Percentiles rank a stretch among this genome's conserved stretches.
Evolutionary conservation across 2,888 invertebrate genomes (phyloP).

Genomic region (Netelia melanura): DNA sequence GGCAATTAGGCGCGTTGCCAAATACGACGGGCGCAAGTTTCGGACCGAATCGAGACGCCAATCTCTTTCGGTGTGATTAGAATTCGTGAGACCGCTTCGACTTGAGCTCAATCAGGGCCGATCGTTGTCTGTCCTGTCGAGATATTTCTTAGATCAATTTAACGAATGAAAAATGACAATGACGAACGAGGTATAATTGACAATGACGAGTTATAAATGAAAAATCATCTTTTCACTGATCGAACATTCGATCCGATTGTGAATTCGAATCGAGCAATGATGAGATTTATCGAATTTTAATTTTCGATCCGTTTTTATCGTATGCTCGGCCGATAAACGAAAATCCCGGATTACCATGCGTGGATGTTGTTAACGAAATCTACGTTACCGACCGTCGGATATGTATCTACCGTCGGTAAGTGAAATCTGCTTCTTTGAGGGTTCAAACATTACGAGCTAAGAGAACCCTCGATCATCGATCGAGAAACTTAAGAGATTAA

Average conservation of each 20-base stretch:
- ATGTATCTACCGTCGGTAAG: neutral
- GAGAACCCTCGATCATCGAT: neutral
- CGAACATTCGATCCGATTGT: neutral
- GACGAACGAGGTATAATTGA: neutral
- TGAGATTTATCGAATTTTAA: neutral
- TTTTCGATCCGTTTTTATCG: neutral
- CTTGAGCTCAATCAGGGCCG: neutral
- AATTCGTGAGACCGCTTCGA: constrained; percentile 17
- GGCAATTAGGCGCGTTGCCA: constrained; percentile 66
- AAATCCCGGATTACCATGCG: neutral
- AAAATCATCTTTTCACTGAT: neutral
- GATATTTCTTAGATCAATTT: neutral
- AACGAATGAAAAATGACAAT: constrained; percentile 7
- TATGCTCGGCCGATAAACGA: neutral
- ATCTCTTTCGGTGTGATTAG: constrained; percentile 17
- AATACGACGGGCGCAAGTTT: constrained; percentile 13
- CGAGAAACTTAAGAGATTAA: neutral
- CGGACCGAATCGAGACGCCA: constrained; percentile 2
- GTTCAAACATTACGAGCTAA: neutral
- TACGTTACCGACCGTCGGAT: neutral
- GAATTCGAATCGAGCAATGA: neutral
- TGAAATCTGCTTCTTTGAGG: neutral
- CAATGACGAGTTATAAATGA: neutral
- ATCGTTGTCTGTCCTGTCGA: constrained; percentile 9
- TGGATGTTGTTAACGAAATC: neutral